A percentile compares a stretch with the other conserved stretches of the same genome.
Evolutionary conservation across 2,797 vertebrate genomes (phyloP).

Genomic region (Poecilia wingei): DNA sequence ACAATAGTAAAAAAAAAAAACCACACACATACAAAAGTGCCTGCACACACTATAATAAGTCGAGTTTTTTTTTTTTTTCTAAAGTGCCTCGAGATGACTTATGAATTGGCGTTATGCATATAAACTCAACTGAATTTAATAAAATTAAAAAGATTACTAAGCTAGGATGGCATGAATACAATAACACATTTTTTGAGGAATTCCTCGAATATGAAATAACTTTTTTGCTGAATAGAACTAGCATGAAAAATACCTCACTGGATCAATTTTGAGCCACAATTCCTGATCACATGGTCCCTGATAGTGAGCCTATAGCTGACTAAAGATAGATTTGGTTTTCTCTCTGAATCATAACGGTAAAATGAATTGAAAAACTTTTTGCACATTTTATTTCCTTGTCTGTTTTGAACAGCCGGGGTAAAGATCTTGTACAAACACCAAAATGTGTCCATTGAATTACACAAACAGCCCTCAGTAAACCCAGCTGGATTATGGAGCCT

Average conservation of each 20-base stretch:
- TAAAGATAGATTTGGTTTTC: background rate
- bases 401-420: background rate
- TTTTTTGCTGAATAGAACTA: background rate
- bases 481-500: background rate
- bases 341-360: background rate
- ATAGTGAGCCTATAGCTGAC: background rate
- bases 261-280: background rate
- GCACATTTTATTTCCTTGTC: background rate
- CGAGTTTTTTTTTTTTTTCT: too few species aligned
- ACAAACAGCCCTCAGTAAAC: slow-evolving; percentile 15
- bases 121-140: too few species aligned
- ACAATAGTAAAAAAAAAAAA: too few species aligned
- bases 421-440: slow-evolving; percentile 9
- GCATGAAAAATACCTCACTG: background rate
- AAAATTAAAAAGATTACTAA: too few species aligned
- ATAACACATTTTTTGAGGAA: too few species aligned
- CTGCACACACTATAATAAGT: too few species aligned
- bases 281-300: background rate
- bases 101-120: too few species aligned
- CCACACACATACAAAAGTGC: too few species aligned
- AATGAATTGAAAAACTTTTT: background rate
- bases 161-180: too few species aligned
- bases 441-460: slow-evolving; percentile 16
- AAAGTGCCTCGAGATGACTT: too few species aligned
- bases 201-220: too few species aligned